These are phyloP conservation scores for Drosophila merina DNA, from an alignment of 2,888 invertebrate genomes.

Conservation along the genomic window DNA sequence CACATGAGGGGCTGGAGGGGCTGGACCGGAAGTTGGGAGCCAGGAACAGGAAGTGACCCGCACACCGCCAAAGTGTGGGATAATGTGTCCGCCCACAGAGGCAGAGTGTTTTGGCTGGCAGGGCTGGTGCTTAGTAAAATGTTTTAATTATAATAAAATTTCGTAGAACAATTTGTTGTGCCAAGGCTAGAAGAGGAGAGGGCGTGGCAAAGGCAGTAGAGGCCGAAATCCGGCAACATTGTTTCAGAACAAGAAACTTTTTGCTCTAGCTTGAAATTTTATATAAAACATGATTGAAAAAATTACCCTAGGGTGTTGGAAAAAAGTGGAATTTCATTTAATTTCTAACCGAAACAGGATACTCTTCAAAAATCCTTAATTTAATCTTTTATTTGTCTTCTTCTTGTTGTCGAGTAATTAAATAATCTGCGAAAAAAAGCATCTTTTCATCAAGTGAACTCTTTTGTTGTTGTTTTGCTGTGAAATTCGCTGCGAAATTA, in stretches of 20 bases:
- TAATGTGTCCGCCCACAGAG: conserved; percentile 16
- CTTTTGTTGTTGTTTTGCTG: conserved; percentile 1
- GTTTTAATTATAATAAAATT: conserved; percentile 75
- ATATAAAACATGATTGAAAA: neutral
- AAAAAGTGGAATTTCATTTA: too few relatives aligned
- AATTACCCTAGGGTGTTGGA: neutral
- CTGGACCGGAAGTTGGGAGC: conserved; percentile 63
- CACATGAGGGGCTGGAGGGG: neutral
- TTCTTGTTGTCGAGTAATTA: neutral
- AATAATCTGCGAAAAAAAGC: neutral
- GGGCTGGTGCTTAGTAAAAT: conserved; percentile 54
- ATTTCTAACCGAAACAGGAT: too few relatives aligned
- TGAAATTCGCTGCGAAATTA: neutral
- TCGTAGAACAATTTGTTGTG: conserved; percentile 61
- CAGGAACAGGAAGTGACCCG: conserved; percentile 66
- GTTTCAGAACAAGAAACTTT: conserved; percentile 56
- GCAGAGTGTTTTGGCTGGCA: conserved; percentile 3
- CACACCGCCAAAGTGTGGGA: conserved; percentile 19
- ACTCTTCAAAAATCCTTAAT: neutral
- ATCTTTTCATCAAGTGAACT: neutral
- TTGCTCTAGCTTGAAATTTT: neutral
- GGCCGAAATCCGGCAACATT: conserved; percentile 28
- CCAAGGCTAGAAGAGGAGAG: neutral
- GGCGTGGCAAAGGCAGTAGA: neutral
- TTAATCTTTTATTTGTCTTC: neutral